Percentiles rank a stretch among this genome's conserved stretches.
Evolutionary conservation across 2,888 invertebrate species (phyloP).

Genomic region (Macrosiphum euphorbiae): DNA sequence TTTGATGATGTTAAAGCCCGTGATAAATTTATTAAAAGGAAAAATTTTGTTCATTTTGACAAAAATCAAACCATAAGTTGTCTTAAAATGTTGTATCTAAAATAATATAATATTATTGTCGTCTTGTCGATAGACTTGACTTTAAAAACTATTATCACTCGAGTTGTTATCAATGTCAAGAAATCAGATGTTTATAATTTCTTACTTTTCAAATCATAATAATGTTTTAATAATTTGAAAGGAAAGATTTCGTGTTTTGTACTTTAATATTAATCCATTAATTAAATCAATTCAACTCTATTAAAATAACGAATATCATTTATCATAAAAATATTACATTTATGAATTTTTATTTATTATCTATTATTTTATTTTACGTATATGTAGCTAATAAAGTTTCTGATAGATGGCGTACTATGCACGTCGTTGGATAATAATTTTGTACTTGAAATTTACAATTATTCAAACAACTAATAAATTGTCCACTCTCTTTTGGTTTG

Average conservation of each 20-base stretch:
- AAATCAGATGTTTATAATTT: conserved; percentile 15
- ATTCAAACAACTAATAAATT: too few species aligned
- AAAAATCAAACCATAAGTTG: not conserved
- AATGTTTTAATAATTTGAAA: not conserved
- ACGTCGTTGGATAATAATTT: not conserved
- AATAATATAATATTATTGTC: too few species aligned
- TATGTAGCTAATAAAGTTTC: not conserved
- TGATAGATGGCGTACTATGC: not conserved
- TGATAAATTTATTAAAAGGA: conserved; percentile 48
- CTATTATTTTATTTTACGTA: not conserved
- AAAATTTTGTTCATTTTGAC: conserved; percentile 53
- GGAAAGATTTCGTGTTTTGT: not conserved
- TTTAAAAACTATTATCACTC: conserved; percentile 14
- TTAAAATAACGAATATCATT: not conserved
- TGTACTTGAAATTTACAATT: not conserved
- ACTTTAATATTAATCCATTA: not conserved
- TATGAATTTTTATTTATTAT: not conserved
- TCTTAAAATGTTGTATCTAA: not conserved
- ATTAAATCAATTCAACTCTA: not conserved
- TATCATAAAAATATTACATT: not conserved
- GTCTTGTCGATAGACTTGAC: not conserved
- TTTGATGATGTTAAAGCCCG: conserved; percentile 71
- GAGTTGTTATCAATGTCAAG: conserved; percentile 41
- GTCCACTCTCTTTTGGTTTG: not conserved
- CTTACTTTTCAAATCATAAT: not conserved